Conservation (phyloP, 2,888 invertebrate species). For the Frankliniella fusca region DNA sequence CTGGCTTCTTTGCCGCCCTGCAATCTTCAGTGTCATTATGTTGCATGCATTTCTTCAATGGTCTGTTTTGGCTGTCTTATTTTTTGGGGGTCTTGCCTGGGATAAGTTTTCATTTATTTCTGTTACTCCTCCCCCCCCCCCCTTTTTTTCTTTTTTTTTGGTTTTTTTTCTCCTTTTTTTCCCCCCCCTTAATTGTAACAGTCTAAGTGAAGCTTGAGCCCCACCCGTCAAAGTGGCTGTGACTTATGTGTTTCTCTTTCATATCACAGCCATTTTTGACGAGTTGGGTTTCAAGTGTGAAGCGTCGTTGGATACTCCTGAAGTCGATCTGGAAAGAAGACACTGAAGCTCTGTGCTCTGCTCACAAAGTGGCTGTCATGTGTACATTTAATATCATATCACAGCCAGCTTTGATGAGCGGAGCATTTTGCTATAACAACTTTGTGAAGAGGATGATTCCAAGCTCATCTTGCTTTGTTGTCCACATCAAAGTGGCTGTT, state of each 20-base stretch:
- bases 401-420: conserved; percentile 99
- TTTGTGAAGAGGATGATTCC: neutral
- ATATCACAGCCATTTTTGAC: conserved; percentile 97
- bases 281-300: conserved; percentile 63
- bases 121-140: too few species aligned
- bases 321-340: neutral
- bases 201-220: conserved; percentile 44
- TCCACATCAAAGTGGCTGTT: conserved; percentile 83
- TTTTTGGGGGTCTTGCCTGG: too few species aligned
- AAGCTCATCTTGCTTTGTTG: conserved; percentile 45
- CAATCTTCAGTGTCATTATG: conserved; percentile 33
- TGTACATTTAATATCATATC: conserved; percentile 73
- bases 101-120: too few species aligned
- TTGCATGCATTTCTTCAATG: neutral
- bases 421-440: conserved; percentile 41
- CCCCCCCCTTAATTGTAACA: too few species aligned
- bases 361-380: conserved; percentile 91
- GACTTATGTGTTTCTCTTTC: conserved; percentile 58
- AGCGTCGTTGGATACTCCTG: conserved; percentile 19
- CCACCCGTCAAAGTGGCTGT: conserved; percentile 77
- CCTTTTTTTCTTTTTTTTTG: too few species aligned
- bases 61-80: conserved; percentile 30
- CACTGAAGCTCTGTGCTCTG: conserved; percentile 44
- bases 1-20: conserved; percentile 50
- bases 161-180: too few species aligned